A percentile compares a stretch with the other conserved stretches of the same genome.
phyloP scores from a whole-genome alignment of 2,888 invertebrate species.

The Colostygia pectinataria region DNA sequence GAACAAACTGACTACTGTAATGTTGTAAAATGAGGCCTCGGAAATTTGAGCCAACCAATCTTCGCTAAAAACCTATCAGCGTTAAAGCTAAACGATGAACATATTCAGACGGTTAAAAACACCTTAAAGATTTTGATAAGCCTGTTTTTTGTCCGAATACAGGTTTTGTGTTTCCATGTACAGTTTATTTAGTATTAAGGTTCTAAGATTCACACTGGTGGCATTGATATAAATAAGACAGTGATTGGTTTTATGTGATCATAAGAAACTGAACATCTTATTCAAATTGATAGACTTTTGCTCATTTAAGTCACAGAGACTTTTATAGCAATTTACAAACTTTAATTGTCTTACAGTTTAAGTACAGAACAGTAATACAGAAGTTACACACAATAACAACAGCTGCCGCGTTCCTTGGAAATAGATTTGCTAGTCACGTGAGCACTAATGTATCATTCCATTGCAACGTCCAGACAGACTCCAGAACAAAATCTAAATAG shows the following conservation, averaged over 20 bases:
- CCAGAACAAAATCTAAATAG: slow-evolving; percentile 49
- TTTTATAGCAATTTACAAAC: no score
- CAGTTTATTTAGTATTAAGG: slow-evolving; percentile 6
- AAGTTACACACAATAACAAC: no score
- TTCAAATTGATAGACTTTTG: no score
- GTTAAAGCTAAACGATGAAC: no score
- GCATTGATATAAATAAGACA: slow-evolving; percentile 22
- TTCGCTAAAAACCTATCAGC: no score
- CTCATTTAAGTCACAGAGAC: no score
- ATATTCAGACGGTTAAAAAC: no score
- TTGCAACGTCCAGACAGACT: slow-evolving; percentile 44
- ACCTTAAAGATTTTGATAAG: no score
- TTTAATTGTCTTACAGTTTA: slow-evolving; percentile 9
- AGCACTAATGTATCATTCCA: slow-evolving; percentile 10
- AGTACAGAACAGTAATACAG: neutral
- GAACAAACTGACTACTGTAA: neutral
- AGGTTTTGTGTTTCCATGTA: slow-evolving; percentile 19
- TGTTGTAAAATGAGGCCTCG: no score
- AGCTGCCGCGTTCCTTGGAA: slow-evolving; percentile 17
- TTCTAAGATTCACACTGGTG: slow-evolving; percentile 13
- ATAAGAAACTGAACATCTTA: no score
- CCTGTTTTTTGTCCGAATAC: neutral
- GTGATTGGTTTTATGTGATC: no score
- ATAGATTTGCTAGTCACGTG: slow-evolving; percentile 24
- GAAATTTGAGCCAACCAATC: no score